These are phyloP conservation scores for Lepidurus packardi DNA, from an alignment of 1,140 invertebrate species.

Conservation along the genomic window DNA sequence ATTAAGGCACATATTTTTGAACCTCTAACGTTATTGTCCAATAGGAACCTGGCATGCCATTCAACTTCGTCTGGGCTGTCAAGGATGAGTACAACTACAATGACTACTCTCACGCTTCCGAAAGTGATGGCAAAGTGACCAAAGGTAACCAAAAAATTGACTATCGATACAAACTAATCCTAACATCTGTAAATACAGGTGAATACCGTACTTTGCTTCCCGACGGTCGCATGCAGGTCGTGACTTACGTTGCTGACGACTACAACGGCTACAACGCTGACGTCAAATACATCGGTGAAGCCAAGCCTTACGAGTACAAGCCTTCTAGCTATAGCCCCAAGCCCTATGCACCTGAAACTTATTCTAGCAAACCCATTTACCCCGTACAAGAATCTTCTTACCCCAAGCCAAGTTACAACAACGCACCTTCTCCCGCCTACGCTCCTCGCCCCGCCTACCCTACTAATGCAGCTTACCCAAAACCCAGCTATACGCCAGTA, in stretches of 20 bases:
- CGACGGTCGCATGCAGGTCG: neutral
- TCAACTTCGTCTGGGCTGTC: constrained; percentile 19
- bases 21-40: neutral
- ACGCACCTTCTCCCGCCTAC: neutral
- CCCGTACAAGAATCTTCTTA: neutral
- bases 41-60: neutral
- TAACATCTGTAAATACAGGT: neutral
- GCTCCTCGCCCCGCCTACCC: neutral
- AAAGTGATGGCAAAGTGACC: constrained; percentile 32
- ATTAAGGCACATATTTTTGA: neutral
- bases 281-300: neutral
- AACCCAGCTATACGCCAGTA: neutral
- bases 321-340: neutral
- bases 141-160: constrained; percentile 25
- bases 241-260: constrained; percentile 9
- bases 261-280: constrained; percentile 16
- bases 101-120: constrained; percentile 17
- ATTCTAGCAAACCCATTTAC: neutral
- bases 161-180: neutral
- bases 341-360: neutral
- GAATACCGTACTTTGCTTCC: constrained; percentile 3
- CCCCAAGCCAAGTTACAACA: neutral
- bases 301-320: constrained; percentile 8
- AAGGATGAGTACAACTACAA: constrained; percentile 22
- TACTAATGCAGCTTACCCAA: neutral